A percentile compares a stretch with the other conserved stretches of the same genome.
These are phyloP conservation scores for Zootoca vivipara DNA, from an alignment of 2,113 vertebrate species.

Conservation along the genomic window DNA sequence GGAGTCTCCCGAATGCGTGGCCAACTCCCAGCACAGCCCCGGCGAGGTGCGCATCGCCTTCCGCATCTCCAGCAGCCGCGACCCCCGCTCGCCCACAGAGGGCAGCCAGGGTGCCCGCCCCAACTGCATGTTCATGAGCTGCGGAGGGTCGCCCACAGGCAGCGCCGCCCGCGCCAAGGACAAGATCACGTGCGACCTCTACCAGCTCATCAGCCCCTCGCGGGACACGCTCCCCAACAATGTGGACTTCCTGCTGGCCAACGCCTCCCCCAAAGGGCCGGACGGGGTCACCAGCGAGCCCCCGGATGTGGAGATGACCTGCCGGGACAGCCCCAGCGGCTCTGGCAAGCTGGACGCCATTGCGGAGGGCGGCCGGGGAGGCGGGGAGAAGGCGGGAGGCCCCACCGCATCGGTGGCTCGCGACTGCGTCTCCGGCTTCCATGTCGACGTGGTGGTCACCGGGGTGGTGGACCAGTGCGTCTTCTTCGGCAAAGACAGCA, in stretches of 20 bases:
- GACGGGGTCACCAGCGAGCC: background rate
- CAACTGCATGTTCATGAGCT: conserved; percentile 85
- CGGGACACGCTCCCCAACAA: conserved; percentile 76
- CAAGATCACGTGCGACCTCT: conserved; percentile 96
- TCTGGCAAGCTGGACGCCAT: background rate
- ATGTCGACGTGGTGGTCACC: conserved; percentile 94
- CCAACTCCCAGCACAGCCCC: background rate
- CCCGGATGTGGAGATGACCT: background rate
- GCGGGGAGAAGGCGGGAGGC: conserved; percentile 38
- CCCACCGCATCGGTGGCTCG: conserved; percentile 53
- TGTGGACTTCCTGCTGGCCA: conserved; percentile 79
- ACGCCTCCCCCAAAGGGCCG: conserved; percentile 49
- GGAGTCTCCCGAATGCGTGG: conserved; percentile 45
- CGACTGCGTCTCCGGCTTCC: conserved; percentile 86
- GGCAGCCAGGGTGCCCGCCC: conserved; percentile 64
- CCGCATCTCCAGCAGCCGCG: conserved; percentile 85
- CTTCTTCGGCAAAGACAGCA: conserved; percentile 92
- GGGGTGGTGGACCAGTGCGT: conserved; percentile 94
- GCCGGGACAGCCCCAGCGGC: fast-evolving
- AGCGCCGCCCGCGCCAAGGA: conserved; percentile 82
- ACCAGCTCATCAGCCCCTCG: conserved; percentile 91
- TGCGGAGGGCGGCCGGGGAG: background rate
- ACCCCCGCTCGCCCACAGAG: conserved; percentile 76
- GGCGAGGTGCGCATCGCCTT: conserved; percentile 93
- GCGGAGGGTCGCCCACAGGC: conserved; percentile 67